Base-by-base conservation (phyloP, 2,113 vertebrate genomes). In the Empidonax alnorum region DNA sequence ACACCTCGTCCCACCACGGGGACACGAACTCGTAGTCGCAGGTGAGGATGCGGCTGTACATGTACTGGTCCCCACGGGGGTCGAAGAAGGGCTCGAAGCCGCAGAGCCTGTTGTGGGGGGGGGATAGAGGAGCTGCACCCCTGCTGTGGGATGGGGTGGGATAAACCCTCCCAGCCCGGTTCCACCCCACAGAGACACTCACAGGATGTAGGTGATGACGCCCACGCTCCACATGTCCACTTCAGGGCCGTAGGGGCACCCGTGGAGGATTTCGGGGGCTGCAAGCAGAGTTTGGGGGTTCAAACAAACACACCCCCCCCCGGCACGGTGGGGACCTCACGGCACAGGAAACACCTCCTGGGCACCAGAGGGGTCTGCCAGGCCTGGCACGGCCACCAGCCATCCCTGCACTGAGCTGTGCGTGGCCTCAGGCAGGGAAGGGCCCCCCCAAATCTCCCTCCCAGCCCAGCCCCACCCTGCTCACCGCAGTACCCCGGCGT, bases 221-320 rank as follows among this genome's bases (percentile, higher is more conserved):
- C 98, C 99, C 96, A 99, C 98, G 0, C 99, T 99, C 99, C 99
- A 99, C 98, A 99, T 99, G 95, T 99, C 99, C 95, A 99, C 99
- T 90, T 99, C 98, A 0, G 98, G 98, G 7, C 99, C 99, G 6
- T 99, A 99, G 2, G 98, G 98, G 11, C 98, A 98, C 53, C 98
- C 98, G 15, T 98, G 96, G 87, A 99, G 98, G 88, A 99, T 98
- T 95, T 99, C 99, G 4, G 99, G 99, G 82, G 99, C 99, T 99
- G 97, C 68, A 87, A 95, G 44, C 39, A 74, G 75, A 96, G 35
- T 71, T 88, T 28, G 25, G 52, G 72, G 72, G 50, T 76, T 74
- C 14, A 68, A 24, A 84, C 14, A 68, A 24, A 84, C 0, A 4
- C 3, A 27, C 25, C 49, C 49, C 25, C 25, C 8, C 25, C 37